Evolutionary conservation across 1,140 invertebrate genomes (phyloP), one percentile per base, ranked within the genome.

Genomic region (Oncopodura yosiiana): DNA sequence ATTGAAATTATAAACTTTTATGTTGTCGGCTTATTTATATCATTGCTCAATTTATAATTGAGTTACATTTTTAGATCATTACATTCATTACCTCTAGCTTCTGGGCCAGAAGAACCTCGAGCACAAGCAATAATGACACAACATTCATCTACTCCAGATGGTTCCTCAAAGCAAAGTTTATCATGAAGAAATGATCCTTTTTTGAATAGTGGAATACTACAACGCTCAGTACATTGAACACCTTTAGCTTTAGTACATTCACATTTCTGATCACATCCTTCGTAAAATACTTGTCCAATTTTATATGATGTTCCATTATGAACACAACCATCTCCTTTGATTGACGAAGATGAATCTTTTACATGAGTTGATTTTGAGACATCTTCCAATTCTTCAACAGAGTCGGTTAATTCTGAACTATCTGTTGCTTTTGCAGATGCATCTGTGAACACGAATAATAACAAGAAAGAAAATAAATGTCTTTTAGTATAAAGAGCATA

Each of bases 81-180:
- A 56, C 44, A 53, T 45, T 26, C 12, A 49, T 57, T 54, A 59
- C 57, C 65, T 56, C 51, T 51, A 26, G 36, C 56, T 30, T 39
- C 49, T 53, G 44, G 52, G 11, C 21, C 49, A 36, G 52, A 53
- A 18, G 53, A 36, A 18, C 36, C 30, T 49, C 60, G 66, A 5
- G 77, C 69, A 65, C 84, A 86, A 24, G 76, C 70, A 56, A 84
- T 71, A 30, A 79, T 72, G 3, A 84, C 79, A 65, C 86, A 91
- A 67, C 87, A 92, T 26, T 81, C 80, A 66, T 89, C 83, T 32
- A 81, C 79, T 12, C 77, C 73, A 8, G 74, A 58, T 8, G 77
- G 73, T 59, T 79, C 77, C 60, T 86, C 84, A 37, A 76, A 74
- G 65, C 88, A 91, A 21, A 81, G 69, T 1, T 83, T 79, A 73